Percentiles rank a stretch among this genome's conserved stretches.
Evolutionary conservation across 2,113 vertebrate species (phyloP).

Genomic region (Epinephelus lanceolatus): DNA sequence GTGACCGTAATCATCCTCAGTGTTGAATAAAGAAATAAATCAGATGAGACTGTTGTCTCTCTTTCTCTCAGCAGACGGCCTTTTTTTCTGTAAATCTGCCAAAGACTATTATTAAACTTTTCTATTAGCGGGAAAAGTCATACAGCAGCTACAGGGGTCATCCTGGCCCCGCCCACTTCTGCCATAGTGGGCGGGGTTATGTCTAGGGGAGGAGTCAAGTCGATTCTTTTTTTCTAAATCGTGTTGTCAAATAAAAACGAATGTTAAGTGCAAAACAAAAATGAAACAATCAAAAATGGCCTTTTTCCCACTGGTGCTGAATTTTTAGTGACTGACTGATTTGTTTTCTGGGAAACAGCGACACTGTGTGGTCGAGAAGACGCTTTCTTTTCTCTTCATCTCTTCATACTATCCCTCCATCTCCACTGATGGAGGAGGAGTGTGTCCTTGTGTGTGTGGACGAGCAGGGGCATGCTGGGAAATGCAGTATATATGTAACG

Average conservation of each 20-base stretch:
- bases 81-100: constrained; percentile 80
- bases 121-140: constrained; percentile 31
- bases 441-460: constrained; percentile 51
- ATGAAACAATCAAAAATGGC: constrained; percentile 74
- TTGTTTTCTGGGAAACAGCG: constrained; percentile 27
- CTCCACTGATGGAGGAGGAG: constrained; percentile 26
- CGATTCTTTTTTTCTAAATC: constrained; percentile 18
- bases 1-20: background rate
- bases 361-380: constrained; percentile 35
- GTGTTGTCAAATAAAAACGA: constrained; percentile 66
- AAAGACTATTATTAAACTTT: constrained; percentile 81
- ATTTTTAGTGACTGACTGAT: constrained; percentile 65
- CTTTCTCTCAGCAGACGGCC: constrained; percentile 28
- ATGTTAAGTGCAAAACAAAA: constrained; percentile 74
- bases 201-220: background rate
- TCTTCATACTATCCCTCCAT: constrained; percentile 48
- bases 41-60: background rate
- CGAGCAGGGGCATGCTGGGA: constrained; percentile 70
- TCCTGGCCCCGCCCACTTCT: background rate
- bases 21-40: background rate
- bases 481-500: constrained; percentile 66
- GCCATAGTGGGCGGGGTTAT: background rate
- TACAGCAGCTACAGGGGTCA: constrained; percentile 23
- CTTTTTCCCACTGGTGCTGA: constrained; percentile 83
- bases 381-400: constrained; percentile 31